Evolutionary conservation across 2,888 invertebrate genomes (phyloP).

Genomic region (Lasiommata megera): DNA sequence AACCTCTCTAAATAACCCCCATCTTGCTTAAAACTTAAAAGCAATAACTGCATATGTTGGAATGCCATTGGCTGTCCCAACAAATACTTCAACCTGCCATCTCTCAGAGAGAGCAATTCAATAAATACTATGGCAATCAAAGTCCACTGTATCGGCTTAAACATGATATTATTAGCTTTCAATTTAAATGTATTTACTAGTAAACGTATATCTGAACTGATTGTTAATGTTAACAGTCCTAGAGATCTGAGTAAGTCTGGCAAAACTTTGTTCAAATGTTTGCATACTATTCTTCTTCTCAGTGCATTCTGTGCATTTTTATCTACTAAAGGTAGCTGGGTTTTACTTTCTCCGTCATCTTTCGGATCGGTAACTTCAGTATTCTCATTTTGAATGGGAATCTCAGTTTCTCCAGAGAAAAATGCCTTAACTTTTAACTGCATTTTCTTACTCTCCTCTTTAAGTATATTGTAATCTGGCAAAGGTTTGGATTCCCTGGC

Average conservation of each 20-base stretch:
- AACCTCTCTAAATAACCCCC: slow-evolving; percentile 74
- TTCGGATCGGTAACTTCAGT: slow-evolving; percentile 25
- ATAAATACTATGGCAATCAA: slow-evolving; percentile 86
- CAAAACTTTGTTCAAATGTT: slow-evolving; percentile 83
- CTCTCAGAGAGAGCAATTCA: slow-evolving; percentile 78
- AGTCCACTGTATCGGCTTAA: slow-evolving; percentile 87
- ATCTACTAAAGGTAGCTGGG: slow-evolving; percentile 84
- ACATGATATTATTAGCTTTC: slow-evolving; percentile 86
- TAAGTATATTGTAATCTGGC: slow-evolving; percentile 82
- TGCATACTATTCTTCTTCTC: slow-evolving; percentile 85
- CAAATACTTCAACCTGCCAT: slow-evolving; percentile 52
- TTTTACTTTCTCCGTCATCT: slow-evolving; percentile 51
- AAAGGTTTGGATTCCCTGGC: slow-evolving; percentile 77
- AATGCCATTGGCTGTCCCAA: slow-evolving; percentile 57
- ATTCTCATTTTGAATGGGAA: slow-evolving; percentile 44
- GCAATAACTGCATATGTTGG: slow-evolving; percentile 67
- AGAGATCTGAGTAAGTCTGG: slow-evolving; percentile 80
- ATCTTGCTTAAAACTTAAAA: slow-evolving; percentile 75
- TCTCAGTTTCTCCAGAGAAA: slow-evolving; percentile 75
- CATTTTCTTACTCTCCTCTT: slow-evolving; percentile 83
- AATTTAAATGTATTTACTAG: slow-evolving; percentile 85
- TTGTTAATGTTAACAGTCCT: slow-evolving; percentile 59
- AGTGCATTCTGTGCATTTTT: slow-evolving; percentile 84
- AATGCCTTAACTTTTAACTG: slow-evolving; percentile 85
- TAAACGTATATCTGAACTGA: slow-evolving; percentile 68